A percentile compares a stretch with the other conserved stretches of the same genome.
Evolutionary conservation across 30 jellyfish, hydroid and myxozoan genomes (phyloP).

Genomic region (Phacellophora camtschatica): DNA sequence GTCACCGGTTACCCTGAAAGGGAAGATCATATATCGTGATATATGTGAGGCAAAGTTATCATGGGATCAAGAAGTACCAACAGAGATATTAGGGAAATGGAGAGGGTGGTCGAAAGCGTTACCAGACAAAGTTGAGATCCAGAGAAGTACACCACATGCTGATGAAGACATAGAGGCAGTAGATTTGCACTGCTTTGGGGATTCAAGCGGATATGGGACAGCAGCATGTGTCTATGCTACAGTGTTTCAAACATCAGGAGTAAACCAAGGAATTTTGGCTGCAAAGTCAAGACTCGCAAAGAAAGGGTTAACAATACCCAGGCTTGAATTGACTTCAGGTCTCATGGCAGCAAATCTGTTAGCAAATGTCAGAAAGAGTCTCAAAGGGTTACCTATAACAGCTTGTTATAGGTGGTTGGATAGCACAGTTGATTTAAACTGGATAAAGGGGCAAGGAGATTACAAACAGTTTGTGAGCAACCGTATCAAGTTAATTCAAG

Average conservation of each 20-base stretch:
- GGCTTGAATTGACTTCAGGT: constrained; percentile 32
- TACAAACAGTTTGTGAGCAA: constrained; percentile 49
- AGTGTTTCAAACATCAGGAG: constrained; percentile 19
- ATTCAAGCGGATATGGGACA: constrained; percentile 45
- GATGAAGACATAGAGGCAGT: neutral
- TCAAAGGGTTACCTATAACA: constrained; percentile 22
- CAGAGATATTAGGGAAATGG: constrained; percentile 10
- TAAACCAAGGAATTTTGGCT: constrained; percentile 23
- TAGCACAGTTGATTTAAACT: constrained; percentile 52
- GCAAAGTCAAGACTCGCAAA: constrained; percentile 40
- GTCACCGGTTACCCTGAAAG: constrained; percentile 27
- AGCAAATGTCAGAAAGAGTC: constrained; percentile 21
- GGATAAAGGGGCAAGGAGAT: constrained; percentile 30
- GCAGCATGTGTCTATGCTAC: constrained; percentile 13
- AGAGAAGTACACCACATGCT: constrained; percentile 4
- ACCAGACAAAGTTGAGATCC: constrained; percentile 16
- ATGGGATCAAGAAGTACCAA: constrained; percentile 46
- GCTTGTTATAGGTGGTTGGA: constrained; percentile 24
- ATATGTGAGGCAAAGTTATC: constrained; percentile 12
- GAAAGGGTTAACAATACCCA: constrained; percentile 10
- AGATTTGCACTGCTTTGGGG: constrained; percentile 19
- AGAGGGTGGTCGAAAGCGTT: neutral
- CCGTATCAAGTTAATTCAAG: constrained; percentile 17
- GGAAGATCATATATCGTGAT: constrained; percentile 37
- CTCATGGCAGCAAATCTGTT: constrained; percentile 58